A percentile compares a stretch with the other conserved stretches of the same genome.
These are phyloP conservation scores for Drosophila hawaiiensis DNA, from an alignment of 2,888 invertebrate genomes.

Conservation along the genomic window DNA sequence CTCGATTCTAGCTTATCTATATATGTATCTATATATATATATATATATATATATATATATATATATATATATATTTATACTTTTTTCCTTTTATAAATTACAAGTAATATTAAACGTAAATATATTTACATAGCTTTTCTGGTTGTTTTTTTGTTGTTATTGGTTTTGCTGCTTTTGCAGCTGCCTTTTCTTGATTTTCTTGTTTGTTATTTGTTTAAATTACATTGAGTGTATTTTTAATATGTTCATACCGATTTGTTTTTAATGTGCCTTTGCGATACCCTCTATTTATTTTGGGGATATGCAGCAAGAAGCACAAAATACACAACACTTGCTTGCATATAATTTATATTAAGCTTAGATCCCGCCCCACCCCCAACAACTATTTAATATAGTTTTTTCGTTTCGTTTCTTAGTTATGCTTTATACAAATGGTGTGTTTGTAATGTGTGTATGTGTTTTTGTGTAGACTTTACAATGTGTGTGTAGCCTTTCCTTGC, in stretches of 20 bases:
- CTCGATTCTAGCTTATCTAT: slow-evolving; percentile 45
- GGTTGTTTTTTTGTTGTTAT: slow-evolving; percentile 20
- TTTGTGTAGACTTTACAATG: slow-evolving; percentile 44
- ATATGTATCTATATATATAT: slow-evolving; percentile 33
- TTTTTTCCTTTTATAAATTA: slow-evolving; percentile 60
- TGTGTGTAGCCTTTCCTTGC: slow-evolving; percentile 29
- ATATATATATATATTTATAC: slow-evolving; percentile 15
- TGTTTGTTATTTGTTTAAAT: slow-evolving; percentile 37
- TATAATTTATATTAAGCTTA: slow-evolving; percentile 51
- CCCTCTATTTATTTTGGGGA: slow-evolving; percentile 58
- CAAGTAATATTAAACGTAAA: slow-evolving; percentile 67
- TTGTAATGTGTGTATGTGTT: slow-evolving; percentile 9
- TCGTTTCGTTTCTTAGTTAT: slow-evolving; percentile 18
- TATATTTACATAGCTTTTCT: slow-evolving; percentile 63
- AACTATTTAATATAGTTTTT: slow-evolving; percentile 20
- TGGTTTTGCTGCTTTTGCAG: slow-evolving; percentile 46
- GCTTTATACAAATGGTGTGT: slow-evolving; percentile 65
- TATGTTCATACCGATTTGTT: slow-evolving; percentile 20
- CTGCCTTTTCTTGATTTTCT: slow-evolving; percentile 51
- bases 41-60: no score
- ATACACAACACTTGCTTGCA: slow-evolving; percentile 70
- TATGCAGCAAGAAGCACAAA: slow-evolving; percentile 57
- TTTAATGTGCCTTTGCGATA: slow-evolving; percentile 52
- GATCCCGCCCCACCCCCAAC: slow-evolving; percentile 6
- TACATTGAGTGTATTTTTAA: slow-evolving; percentile 53